Evolutionary conservation across 2,888 invertebrate genomes (phyloP).

Genomic region (Acanthosoma haemorrhoidale): DNA sequence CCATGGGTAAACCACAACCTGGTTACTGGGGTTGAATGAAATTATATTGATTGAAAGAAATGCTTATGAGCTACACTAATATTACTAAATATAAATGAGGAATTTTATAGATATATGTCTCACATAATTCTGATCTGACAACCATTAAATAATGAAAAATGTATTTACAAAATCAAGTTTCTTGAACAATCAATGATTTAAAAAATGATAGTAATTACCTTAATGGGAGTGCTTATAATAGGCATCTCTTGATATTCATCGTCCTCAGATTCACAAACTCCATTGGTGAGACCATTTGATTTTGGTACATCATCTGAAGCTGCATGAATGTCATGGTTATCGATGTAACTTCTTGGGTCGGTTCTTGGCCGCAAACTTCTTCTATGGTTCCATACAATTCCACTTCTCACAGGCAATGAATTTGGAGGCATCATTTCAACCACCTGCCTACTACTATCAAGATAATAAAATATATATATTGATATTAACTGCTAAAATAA

Average conservation of each 20-base stretch:
- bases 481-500: not conserved
- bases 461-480: not conserved
- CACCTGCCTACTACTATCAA: conserved; percentile 28
- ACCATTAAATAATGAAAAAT: too few species aligned
- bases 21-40: too few species aligned
- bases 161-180: too few species aligned
- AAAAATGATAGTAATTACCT: conserved; percentile 46
- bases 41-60: too few species aligned
- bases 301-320: conserved; percentile 51
- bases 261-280: conserved; percentile 58
- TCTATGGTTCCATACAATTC: conserved; percentile 46
- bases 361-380: conserved; percentile 76
- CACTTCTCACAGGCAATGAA: conserved; percentile 17
- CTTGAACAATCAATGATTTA: too few species aligned
- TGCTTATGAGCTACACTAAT: too few species aligned
- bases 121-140: too few species aligned
- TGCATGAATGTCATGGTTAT: conserved; percentile 62
- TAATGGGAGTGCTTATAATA: conserved; percentile 59
- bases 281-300: conserved; percentile 52
- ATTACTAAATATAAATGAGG: too few species aligned
- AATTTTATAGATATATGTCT: too few species aligned
- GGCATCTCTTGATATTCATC: conserved; percentile 61
- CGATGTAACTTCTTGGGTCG: conserved; percentile 78
- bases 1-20: too few species aligned
- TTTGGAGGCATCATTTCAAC: not conserved